Conservation (phyloP, 1,140 invertebrate genomes). For the Microplitis mediator region DNA sequence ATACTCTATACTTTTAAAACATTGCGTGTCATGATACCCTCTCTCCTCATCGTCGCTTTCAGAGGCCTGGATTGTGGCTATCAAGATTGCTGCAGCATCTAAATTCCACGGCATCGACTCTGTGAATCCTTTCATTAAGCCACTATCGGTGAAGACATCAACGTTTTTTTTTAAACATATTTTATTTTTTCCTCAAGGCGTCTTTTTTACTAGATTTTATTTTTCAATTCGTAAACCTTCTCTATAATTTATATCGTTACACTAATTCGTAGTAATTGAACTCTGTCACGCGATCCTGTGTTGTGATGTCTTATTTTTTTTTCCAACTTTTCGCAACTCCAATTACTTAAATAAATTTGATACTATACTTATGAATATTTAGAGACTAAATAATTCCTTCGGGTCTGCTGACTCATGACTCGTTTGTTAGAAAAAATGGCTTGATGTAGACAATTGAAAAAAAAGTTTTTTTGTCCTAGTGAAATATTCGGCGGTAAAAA, state of each 20-base stretch:
- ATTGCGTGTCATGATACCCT: slow-evolving; percentile 26
- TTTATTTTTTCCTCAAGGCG: not conserved
- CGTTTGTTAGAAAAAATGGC: not conserved
- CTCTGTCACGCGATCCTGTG: not conserved
- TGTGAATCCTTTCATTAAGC: slow-evolving; percentile 6
- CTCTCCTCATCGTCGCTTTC: not conserved
- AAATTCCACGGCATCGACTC: slow-evolving; percentile 6
- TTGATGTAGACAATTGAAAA: not conserved
- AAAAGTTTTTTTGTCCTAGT: not conserved
- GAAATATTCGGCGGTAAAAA: no score
- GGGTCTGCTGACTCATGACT: not conserved
- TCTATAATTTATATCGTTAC: slow-evolving; percentile 12
- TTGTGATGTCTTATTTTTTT: not conserved
- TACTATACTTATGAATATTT: not conserved
- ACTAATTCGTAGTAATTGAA: slow-evolving; percentile 5
- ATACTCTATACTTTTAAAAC: slow-evolving; percentile 38
- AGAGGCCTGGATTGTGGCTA: not conserved
- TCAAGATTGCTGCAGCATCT: slow-evolving; percentile 8
- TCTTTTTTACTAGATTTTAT: not conserved
- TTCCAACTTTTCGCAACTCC: not conserved
- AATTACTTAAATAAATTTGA: not conserved
- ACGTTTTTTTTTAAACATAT: not conserved
- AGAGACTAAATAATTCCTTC: not conserved
- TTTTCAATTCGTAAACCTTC: not conserved
- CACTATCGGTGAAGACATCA: slow-evolving; percentile 12